A percentile compares a stretch with the other conserved stretches of the same genome.
Conservation (phyloP, 2,888 invertebrate genomes). For the Empis stercorea region DNA sequence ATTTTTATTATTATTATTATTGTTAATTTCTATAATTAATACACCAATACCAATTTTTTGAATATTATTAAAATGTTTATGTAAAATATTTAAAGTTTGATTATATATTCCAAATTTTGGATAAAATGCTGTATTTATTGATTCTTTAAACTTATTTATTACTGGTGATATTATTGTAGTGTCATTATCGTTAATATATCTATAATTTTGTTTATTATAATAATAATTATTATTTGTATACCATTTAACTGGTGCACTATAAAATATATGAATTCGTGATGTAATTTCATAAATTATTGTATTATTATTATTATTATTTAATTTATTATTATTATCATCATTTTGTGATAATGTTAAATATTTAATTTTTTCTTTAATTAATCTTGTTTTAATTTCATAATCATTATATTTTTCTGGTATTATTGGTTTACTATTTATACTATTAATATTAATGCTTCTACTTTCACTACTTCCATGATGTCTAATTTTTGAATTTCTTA, state of each 20-base stretch:
- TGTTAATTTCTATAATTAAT: constrained; percentile 42
- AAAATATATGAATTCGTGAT: constrained; percentile 33
- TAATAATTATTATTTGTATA: constrained; percentile 25
- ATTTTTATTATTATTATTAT: constrained; percentile 20
- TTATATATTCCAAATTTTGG: constrained; percentile 30
- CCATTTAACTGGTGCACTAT: constrained; percentile 32
- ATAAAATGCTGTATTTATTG: constrained; percentile 32
- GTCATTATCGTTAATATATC: constrained; percentile 17
- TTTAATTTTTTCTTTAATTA: constrained; percentile 31
- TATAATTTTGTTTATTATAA: constrained; percentile 12
- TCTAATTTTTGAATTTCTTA: constrained; percentile 8
- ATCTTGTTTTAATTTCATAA: constrained; percentile 29
- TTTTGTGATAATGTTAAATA: constrained; percentile 23
- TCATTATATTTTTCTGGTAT: constrained; percentile 36
- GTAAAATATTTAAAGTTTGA: constrained; percentile 33
- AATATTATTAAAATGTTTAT: constrained; percentile 47
- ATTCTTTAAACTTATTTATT: constrained; percentile 10
- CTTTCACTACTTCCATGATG: constrained; percentile 3
- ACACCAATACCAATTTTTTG: constrained; percentile 46
- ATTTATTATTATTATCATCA: constrained; percentile 20
- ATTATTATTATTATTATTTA: constrained; percentile 19
- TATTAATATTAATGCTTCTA: background rate
- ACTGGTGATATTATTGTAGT: background rate
- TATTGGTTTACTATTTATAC: constrained; percentile 13
- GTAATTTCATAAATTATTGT: constrained; percentile 23